These are phyloP conservation scores for Semotilus atromaculatus DNA, from an alignment of 2,797 vertebrate genomes.

Conservation along the genomic window DNA sequence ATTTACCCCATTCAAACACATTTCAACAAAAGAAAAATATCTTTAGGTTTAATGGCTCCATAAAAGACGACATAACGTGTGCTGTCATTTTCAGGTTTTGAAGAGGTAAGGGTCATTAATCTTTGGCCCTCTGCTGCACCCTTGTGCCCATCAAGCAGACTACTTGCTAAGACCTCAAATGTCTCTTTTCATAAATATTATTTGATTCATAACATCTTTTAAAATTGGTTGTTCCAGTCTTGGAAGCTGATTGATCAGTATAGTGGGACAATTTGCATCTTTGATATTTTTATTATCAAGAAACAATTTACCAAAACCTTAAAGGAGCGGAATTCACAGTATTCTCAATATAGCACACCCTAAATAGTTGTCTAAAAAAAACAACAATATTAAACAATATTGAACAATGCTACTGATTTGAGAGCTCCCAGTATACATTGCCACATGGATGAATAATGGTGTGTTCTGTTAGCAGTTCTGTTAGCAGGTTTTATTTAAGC, in stretches of 20 bases:
- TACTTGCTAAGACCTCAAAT: neutral
- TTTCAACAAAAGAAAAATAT: neutral
- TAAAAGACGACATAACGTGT: neutral
- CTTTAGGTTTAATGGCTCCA: neutral
- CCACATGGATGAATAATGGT: neutral
- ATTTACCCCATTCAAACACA: neutral
- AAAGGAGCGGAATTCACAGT: neutral
- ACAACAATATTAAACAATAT: neutral
- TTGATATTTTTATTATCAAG: neutral
- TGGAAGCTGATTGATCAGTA: neutral
- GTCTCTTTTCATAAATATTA: neutral
- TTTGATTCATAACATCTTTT: neutral
- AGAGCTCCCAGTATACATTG: neutral
- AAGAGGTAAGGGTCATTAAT: neutral
- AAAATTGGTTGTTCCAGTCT: neutral
- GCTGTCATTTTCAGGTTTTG: neutral
- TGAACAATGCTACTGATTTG: neutral
- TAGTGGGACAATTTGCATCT: neutral
- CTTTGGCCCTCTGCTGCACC: slow-evolving; percentile 39
- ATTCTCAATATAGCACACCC: neutral
- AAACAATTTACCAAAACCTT: neutral
- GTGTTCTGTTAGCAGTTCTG: neutral
- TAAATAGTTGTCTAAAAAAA: neutral
- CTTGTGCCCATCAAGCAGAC: slow-evolving; percentile 31
- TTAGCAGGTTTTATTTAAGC: neutral